A percentile compares a stretch with the other conserved stretches of the same genome.
phyloP scores from a whole-genome alignment of 2,888 invertebrate species.

The Rhabditoides inermis region DNA sequence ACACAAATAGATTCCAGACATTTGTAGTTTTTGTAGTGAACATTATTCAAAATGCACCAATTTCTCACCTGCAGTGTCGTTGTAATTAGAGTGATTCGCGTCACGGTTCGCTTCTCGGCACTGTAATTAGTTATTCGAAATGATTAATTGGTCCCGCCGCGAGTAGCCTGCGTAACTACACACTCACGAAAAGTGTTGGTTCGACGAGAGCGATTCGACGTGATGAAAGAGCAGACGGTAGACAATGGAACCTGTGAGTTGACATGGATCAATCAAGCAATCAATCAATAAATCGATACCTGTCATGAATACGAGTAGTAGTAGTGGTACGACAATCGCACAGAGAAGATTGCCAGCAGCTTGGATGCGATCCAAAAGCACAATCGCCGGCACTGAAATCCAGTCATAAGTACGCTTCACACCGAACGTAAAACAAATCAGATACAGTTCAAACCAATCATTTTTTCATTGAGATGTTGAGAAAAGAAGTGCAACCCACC shows the following conservation, averaged over 20 bases:
- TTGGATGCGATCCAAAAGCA: slow-evolving; percentile 34
- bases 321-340: slow-evolving; percentile 42
- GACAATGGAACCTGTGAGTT: not conserved
- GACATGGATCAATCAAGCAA: not conserved
- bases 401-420: too few species aligned
- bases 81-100: slow-evolving; percentile 47
- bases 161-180: not conserved
- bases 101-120: slow-evolving; percentile 46
- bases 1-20: not conserved
- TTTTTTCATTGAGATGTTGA: not conserved
- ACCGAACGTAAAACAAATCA: too few species aligned
- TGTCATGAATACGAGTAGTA: slow-evolving; percentile 45
- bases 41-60: not conserved
- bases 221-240: not conserved
- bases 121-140: slow-evolving; percentile 15
- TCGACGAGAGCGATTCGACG: too few species aligned
- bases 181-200: not conserved
- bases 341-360: slow-evolving; percentile 38
- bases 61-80: slow-evolving; percentile 24
- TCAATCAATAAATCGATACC: not conserved
- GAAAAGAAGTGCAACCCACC: not conserved
- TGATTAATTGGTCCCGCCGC: not conserved
- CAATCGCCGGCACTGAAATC: slow-evolving; percentile 31
- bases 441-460: too few species aligned
- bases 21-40: slow-evolving; percentile 3